These are phyloP conservation scores for Petaurus breviceps DNA, from an alignment of 2,113 vertebrate species.

Conservation along the genomic window DNA sequence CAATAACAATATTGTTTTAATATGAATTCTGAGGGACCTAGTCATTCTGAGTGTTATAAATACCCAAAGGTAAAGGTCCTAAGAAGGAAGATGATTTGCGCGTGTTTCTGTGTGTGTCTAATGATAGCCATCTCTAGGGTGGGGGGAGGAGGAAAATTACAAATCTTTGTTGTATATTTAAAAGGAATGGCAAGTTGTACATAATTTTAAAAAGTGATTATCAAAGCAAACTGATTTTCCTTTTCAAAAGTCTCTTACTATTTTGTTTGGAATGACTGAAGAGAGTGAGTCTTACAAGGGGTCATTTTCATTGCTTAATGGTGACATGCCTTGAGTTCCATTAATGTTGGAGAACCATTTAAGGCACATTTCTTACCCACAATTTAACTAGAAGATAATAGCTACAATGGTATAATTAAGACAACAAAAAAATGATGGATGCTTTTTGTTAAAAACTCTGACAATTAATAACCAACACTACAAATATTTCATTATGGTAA, in stretches of 20 bases:
- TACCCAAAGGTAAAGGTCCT: too few species aligned
- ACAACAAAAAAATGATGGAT: background rate
- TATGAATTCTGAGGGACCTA: too few species aligned
- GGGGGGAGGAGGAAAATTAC: too few species aligned
- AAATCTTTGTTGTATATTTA: too few species aligned
- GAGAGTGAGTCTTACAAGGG: background rate
- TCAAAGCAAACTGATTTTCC: too few species aligned
- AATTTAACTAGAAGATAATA: slow-evolving; percentile 26
- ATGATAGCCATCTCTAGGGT: too few species aligned
- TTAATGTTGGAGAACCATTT: background rate
- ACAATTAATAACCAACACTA: background rate
- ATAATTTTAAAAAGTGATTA: too few species aligned
- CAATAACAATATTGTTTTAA: too few species aligned
- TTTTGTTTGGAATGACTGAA: background rate
- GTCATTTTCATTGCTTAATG: background rate
- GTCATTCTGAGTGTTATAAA: too few species aligned
- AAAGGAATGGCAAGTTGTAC: too few species aligned
- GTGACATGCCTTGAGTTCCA: background rate
- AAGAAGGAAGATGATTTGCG: too few species aligned
- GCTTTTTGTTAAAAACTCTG: background rate
- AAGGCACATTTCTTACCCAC: background rate
- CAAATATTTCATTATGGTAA: background rate
- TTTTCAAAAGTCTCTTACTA: background rate
- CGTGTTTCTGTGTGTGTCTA: too few species aligned
- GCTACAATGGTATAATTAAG: background rate